Evolutionary conservation across 2,113 vertebrate species (phyloP), one percentile per base, ranked within the genome.

Genomic region (Plestiodon gilberti): DNA sequence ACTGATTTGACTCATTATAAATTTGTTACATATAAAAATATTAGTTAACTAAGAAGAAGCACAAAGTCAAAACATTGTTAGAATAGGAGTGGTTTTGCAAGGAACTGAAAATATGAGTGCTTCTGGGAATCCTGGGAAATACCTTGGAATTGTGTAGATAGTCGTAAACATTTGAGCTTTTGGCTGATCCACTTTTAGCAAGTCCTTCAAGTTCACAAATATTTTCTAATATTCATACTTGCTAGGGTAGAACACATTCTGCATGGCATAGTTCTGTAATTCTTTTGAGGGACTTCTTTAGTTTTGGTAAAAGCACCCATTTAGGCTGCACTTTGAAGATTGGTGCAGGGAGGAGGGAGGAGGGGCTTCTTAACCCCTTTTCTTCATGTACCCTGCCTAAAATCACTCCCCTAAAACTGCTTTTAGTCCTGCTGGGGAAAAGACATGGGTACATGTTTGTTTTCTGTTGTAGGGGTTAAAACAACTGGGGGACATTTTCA

Each of bases 21-120:
- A 96, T 96, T 96, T 95, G 94, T 95, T 94, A 95, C 88, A 91
- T 78, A 86, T 88, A 83, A 91, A 91, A 95, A 93, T 95, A 96
- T 87, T 71, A 94, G 94, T 95, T 94, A 90, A 95, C 89, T 84
- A 90, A 89, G 78, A 90, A 94, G 95, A 94, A 84, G 93, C 90
- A 90, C 25, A 93, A 90, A 91, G 93, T 95, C 94, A 83, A 89
- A 59, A 75, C 84, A 90, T 9, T 1, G 88, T 93, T 87, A 85
- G 52, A 48, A 83, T 62, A 35, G 20, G 18, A 52, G 30, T 86
- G 67, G 73, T 74, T 48, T 71, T 73, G 38, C 35, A 75, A 82
- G 84, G 89, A 91, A 85, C 88, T 85, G 79, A 52, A 80, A 89
- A 79, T 89, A 87, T 28, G 15, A 38, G 43, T 9, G 43, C n/a